Conservation (phyloP, 1,140 invertebrate genomes). For the Melanaphis sacchari region DNA sequence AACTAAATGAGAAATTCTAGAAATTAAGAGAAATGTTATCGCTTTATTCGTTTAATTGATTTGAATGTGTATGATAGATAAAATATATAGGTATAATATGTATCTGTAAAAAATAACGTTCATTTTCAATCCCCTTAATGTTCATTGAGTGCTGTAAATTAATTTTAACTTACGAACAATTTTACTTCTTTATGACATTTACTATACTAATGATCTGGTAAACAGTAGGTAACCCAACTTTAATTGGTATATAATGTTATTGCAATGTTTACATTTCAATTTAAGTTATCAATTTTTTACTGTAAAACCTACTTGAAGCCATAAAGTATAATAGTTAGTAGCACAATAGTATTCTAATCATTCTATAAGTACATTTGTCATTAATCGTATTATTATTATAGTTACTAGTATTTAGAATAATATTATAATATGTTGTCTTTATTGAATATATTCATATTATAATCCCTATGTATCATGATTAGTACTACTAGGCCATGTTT, state of each 20-base stretch:
- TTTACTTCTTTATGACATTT: neutral
- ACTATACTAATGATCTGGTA: neutral
- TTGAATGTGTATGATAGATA: neutral
- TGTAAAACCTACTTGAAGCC: neutral
- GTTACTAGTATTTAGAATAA: neutral
- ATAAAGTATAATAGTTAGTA: no score
- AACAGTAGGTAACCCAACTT: neutral
- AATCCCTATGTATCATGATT: neutral
- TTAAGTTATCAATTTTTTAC: neutral
- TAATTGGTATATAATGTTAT: neutral
- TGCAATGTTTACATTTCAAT: neutral
- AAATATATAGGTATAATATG: neutral
- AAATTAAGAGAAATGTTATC: neutral
- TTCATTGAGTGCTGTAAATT: neutral
- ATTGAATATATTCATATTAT: neutral
- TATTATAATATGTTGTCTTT: neutral
- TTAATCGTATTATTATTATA: neutral
- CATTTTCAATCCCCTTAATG: neutral
- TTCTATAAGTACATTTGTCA: neutral
- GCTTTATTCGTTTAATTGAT: neutral
- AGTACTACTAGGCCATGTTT: neutral
- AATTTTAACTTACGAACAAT: neutral
- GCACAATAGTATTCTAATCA: neutral
- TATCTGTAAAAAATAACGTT: neutral
- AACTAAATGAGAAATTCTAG: neutral